phyloP scores from a whole-genome alignment of 2,888 invertebrate genomes.

The Trachelus iudaicus region DNA sequence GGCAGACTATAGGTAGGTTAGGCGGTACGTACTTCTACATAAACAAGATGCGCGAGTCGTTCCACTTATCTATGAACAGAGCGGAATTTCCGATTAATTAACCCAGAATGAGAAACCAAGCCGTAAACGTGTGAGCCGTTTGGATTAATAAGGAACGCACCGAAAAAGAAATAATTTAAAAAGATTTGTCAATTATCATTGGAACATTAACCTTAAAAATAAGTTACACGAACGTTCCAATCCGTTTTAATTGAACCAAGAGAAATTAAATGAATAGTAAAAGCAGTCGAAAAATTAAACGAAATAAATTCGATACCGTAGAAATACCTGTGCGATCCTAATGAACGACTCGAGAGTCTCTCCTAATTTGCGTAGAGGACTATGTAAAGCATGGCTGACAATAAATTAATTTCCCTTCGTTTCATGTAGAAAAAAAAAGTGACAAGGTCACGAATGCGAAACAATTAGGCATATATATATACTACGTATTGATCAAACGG shows the following conservation, averaged over 20 bases:
- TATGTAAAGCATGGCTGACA: neutral
- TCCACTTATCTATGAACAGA: slow-evolving; percentile 50
- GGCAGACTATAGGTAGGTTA: neutral
- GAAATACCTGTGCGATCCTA: neutral
- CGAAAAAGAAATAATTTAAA: neutral
- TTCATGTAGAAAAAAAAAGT: neutral
- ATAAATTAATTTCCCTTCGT: neutral
- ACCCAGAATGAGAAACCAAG: slow-evolving; percentile 42
- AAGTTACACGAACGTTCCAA: neutral
- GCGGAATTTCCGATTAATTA: slow-evolving; percentile 50
- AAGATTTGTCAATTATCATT: neutral
- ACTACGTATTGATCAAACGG: neutral
- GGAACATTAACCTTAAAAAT: neutral
- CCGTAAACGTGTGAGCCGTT: neutral
- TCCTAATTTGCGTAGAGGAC: neutral
- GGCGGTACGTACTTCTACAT: slow-evolving; percentile 4
- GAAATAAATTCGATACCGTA: neutral
- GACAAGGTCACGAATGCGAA: neutral
- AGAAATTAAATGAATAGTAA: neutral
- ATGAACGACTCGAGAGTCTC: neutral
- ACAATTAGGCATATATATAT: neutral
- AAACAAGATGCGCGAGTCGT: slow-evolving; percentile 29
- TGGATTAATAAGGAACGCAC: neutral
- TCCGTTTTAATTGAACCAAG: neutral
- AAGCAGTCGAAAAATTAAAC: neutral